Percentiles rank a stretch among this genome's conserved stretches.
phyloP scores from a whole-genome alignment of 1,140 invertebrate genomes.

The Macrosteles quadrilineatus region DNA sequence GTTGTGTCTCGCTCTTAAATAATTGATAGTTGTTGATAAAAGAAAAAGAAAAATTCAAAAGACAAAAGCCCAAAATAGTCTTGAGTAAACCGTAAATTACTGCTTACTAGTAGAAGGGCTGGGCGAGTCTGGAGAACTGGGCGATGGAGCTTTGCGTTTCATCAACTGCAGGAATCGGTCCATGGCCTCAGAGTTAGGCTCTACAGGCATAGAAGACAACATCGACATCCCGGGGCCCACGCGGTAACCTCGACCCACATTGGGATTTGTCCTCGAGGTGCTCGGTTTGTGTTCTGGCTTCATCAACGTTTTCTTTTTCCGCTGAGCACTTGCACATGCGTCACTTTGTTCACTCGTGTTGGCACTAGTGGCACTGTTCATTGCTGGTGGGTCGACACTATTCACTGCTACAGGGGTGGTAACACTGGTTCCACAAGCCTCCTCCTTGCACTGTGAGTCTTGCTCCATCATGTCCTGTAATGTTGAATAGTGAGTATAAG shows the following conservation, averaged over 20 bases:
- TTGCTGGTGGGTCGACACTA: neutral
- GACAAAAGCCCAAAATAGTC: too few relatives aligned
- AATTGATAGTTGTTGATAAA: too few relatives aligned
- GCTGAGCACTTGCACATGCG: neutral
- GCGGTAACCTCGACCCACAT: neutral
- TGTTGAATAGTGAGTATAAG: too few relatives aligned
- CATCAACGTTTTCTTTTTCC: neutral
- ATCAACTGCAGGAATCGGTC: conserved; percentile 26
- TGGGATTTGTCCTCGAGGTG: neutral
- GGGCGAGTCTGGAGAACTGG: neutral
- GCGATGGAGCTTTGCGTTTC: neutral
- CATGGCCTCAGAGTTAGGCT: conserved; percentile 26
- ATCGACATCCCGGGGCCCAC: conserved; percentile 23
- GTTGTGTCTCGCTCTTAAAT: too few relatives aligned
- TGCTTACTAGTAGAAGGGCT: conserved; percentile 28
- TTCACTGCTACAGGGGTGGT: too few relatives aligned
- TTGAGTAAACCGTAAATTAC: neutral
- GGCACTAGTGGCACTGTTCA: too few relatives aligned
- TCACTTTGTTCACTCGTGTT: neutral
- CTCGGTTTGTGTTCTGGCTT: too few relatives aligned
- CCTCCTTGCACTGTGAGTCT: neutral
- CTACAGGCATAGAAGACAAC: conserved; percentile 15
- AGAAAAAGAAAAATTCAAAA: too few relatives aligned
- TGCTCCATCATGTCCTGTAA: neutral
- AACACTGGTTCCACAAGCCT: conserved; percentile 22